Conservation (phyloP, 2,888 invertebrate genomes). For the Volucella inanis region DNA sequence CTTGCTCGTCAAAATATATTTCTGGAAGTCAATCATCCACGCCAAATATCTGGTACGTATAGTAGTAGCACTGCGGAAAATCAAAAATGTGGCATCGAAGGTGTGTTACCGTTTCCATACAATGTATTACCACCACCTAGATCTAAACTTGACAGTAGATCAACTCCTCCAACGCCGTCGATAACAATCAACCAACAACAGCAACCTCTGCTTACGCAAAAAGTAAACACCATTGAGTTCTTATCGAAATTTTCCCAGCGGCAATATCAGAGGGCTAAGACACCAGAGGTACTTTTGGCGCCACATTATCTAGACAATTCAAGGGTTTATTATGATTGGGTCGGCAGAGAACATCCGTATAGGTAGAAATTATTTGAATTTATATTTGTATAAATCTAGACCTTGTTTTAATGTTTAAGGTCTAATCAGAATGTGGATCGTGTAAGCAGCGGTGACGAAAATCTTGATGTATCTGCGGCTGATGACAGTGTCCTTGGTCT, state of each 20-base stretch:
- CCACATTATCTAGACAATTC: conserved; percentile 86
- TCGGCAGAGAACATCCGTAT: conserved; percentile 80
- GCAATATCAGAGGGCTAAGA: conserved; percentile 85
- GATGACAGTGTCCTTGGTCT: conserved; percentile 76
- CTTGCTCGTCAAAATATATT: conserved; percentile 76
- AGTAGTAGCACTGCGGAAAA: conserved; percentile 74
- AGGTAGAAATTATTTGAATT: conserved; percentile 37
- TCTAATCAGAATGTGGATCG: conserved; percentile 56
- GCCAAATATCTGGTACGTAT: conserved; percentile 77
- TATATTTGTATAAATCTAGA: neutral
- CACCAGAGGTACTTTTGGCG: conserved; percentile 90
- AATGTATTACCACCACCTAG: conserved; percentile 85
- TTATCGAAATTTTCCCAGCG: conserved; percentile 77
- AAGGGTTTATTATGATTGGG: conserved; percentile 83
- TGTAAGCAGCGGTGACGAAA: conserved; percentile 77
- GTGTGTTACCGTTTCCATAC: conserved; percentile 82
- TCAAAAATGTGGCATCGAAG: conserved; percentile 73
- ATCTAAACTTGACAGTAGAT: conserved; percentile 83
- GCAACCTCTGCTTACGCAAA: conserved; percentile 44
- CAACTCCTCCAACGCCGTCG: conserved; percentile 76
- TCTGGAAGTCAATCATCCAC: conserved; percentile 76
- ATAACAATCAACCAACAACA: conserved; percentile 73
- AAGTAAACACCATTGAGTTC: conserved; percentile 51
- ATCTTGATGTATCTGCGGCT: conserved; percentile 76
- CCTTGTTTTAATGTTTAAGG: conserved; percentile 8